A percentile compares a stretch with the other conserved stretches of the same genome.
phyloP scores from a whole-genome alignment of 2,113 vertebrate species.

The Alethe diademata region DNA sequence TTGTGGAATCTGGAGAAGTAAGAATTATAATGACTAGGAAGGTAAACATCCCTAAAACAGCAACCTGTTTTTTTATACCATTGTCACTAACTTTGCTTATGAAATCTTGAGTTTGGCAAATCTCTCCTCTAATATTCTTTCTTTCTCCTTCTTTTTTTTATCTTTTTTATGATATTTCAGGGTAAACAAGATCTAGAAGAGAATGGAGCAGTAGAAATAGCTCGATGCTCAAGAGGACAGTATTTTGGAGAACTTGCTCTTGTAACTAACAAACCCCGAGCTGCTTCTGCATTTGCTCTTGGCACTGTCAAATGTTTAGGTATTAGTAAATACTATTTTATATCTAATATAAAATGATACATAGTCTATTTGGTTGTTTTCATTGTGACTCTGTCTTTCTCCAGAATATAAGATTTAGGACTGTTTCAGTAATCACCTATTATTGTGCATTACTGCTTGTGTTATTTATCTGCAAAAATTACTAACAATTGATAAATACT shows the following conservation, averaged over 20 bases:
- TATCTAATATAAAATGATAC: not conserved
- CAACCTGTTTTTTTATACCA: not conserved
- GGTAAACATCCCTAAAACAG: slow-evolving; percentile 70
- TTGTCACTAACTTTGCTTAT: not conserved
- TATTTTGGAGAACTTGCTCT: slow-evolving; percentile 98
- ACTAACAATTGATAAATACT: not conserved
- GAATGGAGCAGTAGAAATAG: slow-evolving; percentile 89
- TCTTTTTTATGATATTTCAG: slow-evolving; percentile 34
- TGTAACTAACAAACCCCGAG: slow-evolving; percentile 96
- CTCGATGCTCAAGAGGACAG: slow-evolving; percentile 91
- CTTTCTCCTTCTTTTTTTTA: not conserved
- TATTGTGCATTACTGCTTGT: not conserved
- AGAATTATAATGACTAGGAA: slow-evolving; percentile 96
- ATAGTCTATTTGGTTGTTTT: not conserved
- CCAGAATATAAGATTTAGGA: not conserved
- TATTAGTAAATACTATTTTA: slow-evolving; percentile 60
- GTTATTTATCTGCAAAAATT: not conserved
- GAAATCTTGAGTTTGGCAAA: not conserved
- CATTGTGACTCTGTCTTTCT: not conserved
- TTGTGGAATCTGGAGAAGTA: slow-evolving; percentile 97
- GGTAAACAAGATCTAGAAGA: slow-evolving; percentile 77
- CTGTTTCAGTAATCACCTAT: not conserved
- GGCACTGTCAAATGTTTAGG: slow-evolving; percentile 97
- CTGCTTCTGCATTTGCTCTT: slow-evolving; percentile 95
- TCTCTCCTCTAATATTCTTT: not conserved